phyloP scores from a whole-genome alignment of 2,888 invertebrate species.

The Sphaeridia pumilis region DNA sequence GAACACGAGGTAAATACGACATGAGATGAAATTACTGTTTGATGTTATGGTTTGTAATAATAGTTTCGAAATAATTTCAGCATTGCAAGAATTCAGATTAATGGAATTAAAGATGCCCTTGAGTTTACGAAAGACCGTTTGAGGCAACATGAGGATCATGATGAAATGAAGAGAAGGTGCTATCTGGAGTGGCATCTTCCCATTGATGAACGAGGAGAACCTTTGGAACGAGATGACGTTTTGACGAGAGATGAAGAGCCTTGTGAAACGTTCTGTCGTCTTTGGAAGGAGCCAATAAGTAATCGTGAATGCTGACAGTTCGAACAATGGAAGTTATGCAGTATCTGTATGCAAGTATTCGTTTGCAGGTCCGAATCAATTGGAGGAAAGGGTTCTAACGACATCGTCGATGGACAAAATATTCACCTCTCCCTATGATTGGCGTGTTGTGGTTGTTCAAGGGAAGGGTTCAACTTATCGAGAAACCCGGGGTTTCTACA shows the following conservation, averaged over 20 bases:
- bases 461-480: slow-evolving; percentile 37
- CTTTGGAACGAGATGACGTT: background rate
- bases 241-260: background rate
- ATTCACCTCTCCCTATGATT: slow-evolving; percentile 48
- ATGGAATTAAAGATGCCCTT: slow-evolving; percentile 66
- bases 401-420: slow-evolving; percentile 15
- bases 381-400: slow-evolving; percentile 15
- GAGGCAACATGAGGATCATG: slow-evolving; percentile 49
- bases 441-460: slow-evolving; percentile 50
- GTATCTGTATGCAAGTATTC: no score
- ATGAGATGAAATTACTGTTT: no score
- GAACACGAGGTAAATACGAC: slow-evolving; percentile 60
- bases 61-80: no score
- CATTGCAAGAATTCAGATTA: slow-evolving; percentile 60
- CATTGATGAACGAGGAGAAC: background rate
- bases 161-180: slow-evolving; percentile 13
- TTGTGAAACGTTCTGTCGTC: slow-evolving; percentile 5
- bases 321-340: no score
- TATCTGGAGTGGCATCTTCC: slow-evolving; percentile 10
- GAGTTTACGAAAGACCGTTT: slow-evolving; percentile 62
- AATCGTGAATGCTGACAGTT: no score
- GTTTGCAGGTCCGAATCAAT: slow-evolving; percentile 7
- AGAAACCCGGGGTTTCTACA: slow-evolving; percentile 48
- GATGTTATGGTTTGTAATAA: no score
- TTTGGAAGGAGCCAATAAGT: slow-evolving; percentile 3